Evolutionary conservation across 1,140 invertebrate genomes (phyloP), one percentile per base, ranked within the genome.

Genomic region (Sinonovacula constricta): DNA sequence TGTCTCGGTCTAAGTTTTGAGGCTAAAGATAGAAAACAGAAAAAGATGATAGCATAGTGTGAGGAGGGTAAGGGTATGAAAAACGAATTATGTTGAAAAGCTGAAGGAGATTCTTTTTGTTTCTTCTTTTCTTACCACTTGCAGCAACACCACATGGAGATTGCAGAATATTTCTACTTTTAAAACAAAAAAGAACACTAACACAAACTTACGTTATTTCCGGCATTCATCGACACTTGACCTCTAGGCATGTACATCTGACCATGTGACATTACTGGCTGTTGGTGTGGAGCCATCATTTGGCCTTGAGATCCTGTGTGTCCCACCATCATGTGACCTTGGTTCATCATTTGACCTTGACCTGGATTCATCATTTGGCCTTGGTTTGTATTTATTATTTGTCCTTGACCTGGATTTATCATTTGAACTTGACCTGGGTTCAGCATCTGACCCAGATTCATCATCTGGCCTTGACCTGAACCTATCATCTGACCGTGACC

Each of bases 351-450:
- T 4, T 56, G 12, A 60, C n/a, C n/a, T 26, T 26, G 7, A 60
- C 28, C 28, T 60, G 4, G 57, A 60, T 31, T 57, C 33, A 45
- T 59, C 54, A 70, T 39, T n/a, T 68, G 66, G 22, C 66, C 66
- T 45, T 3, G 39, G 24, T 1, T 15, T 33, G 31, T 49, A 31
- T 53, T 53, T 26, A 51, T 51, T 18, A 68, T 54, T 3, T 68
- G 66, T 33, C 49, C 51, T 68, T 68, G 66, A 68, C 66, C 66
- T 33, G 66, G 49, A 68, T 56, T 68, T 12, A 68, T 56, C 33
- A 33, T 54, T 26, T 70, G 68, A 33, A 53, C 68, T 28, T 70
- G 68, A 24, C 12, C 28, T n/a, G n/a, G n/a, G n/a, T n/a, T n/a
- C n/a, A n/a, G n/a, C n/a, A n/a, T n/a, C n/a, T n/a, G n/a, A n/a